Base-by-base conservation (phyloP, 2,113 vertebrate species). In the Carettochelys insculpta region DNA sequence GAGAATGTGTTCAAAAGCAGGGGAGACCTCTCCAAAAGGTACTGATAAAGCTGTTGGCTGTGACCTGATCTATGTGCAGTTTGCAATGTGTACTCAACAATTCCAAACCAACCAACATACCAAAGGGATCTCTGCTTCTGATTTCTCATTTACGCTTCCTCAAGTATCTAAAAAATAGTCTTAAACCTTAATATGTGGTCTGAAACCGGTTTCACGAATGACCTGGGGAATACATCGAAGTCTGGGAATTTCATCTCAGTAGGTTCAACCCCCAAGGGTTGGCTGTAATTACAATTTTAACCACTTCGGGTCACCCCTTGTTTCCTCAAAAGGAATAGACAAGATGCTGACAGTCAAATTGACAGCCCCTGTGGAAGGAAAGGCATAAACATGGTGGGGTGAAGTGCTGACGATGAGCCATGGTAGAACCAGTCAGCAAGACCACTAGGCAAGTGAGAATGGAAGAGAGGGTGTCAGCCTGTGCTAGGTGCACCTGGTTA, bases 261-360 rank as follows among this genome's bases (percentile, higher is more conserved):
- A 31, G 50, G n/a, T 50, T n/a, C 52, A 13, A 38, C 19, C 16
- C 53, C 89, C 79, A 87, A 47, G 38, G 50, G 13, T 20, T 25
- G 24, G 75, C 47, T 43, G 75, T 25, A 3, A 1, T 83, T 56
- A 41, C 11, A 1, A 1, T 22, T 24, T 76, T 51, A 47, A 51
- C 27, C 19, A 50, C 58, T 73, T 34, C 83, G 56, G 78, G 53
- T 50, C 76, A 84, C 41, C 6, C 13, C 38, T 24, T 45, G 29
- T 77, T 54, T 54, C 43, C 27, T 25, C 5, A 29, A 53, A 38
- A 75, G 9, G 25, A 38, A 34, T 16, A n/a, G 58, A 83, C 47
- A n/a, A n/a, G n/a, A n/a, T n/a, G 45, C 89, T 41, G 43, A 84
- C 91, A 88, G 54, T 56, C 61, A n/a, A n/a, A 38, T 34, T 65